Evolutionary conservation across 1,140 invertebrate species (phyloP).

Genomic region (Macrotrachela quadricornifera): DNA sequence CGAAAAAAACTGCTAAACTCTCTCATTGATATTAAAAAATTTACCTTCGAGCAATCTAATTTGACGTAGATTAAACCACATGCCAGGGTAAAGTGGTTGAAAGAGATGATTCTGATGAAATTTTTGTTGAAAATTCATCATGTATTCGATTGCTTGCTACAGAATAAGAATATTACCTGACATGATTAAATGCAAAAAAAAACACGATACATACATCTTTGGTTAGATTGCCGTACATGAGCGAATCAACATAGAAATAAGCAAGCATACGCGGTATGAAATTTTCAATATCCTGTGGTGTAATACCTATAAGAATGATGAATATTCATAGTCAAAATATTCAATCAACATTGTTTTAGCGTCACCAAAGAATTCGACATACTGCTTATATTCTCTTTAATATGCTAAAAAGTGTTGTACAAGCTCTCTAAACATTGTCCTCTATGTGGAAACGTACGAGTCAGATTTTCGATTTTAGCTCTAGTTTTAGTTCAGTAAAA

Average conservation of each 20-base stretch:
- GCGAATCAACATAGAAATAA: neutral
- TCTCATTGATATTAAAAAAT: too few relatives aligned
- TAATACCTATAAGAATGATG: too few relatives aligned
- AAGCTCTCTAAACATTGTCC: too few relatives aligned
- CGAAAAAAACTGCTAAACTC: too few relatives aligned
- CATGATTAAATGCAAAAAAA: neutral
- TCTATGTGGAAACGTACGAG: too few relatives aligned
- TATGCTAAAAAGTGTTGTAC: too few relatives aligned
- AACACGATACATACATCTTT: neutral
- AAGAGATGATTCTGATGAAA: neutral
- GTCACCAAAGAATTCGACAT: too few relatives aligned
- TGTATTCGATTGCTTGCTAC: neutral
- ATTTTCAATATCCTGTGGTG: neutral
- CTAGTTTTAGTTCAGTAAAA: too few relatives aligned
- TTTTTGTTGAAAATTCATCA: neutral
- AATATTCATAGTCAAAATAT: too few relatives aligned
- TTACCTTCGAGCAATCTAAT: conserved; percentile 27
- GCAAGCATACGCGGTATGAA: conserved; percentile 1
- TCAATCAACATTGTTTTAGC: too few relatives aligned
- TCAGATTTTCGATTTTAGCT: too few relatives aligned
- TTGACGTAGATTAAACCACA: neutral
- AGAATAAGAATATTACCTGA: neutral
- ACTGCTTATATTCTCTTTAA: too few relatives aligned
- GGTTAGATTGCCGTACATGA: conserved; percentile 5
- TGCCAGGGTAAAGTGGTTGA: neutral